Evolutionary conservation across 1,140 invertebrate species (phyloP), one percentile per base, ranked within the genome.

Genomic region (Gonioctena quinquepunctata): DNA sequence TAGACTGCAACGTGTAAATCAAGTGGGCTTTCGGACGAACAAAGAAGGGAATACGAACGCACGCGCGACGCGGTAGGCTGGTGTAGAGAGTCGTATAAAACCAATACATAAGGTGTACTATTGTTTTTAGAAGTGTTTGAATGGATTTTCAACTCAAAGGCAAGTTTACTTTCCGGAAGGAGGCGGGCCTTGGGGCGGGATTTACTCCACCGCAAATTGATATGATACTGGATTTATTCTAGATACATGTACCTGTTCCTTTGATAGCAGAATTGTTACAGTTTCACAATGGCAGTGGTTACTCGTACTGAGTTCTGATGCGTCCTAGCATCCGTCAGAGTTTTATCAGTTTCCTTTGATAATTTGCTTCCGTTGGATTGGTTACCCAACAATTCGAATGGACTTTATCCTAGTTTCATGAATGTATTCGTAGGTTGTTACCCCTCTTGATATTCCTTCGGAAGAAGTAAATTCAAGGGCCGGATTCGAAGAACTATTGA

Each of bases 91-190:
- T 63, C 68, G 65, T 68, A 70, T 74, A 70, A 71, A 69, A 63
- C 72, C 52, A 71, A 72, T 74, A 59, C 70, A 72, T 72, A 75
- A 76, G 75, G 75, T 74, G 57, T 63, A 72, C 63, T 66, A 71
- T 74, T 74, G 70, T 74, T 76, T 76, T 76, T 72, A 63, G 19
- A 16, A 50, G 72, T 69, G 73, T 70, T 68, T 57, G 70, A 33
- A 69, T 50, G 57, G 72, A 73, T 70, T 76, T 68, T 76, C 33
- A 61, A 62, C 70, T 69, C 70, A 70, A 66, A 61, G 52, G 26
- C 25, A 60, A 67, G 66, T 54, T 8, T 52, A 68, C 49, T 74
- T 76, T 70, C 64, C 54, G 54, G 65, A 66, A 69, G 66, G 67
- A 59, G 75, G 66, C 66, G 75, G 62, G n/a, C 48, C 52, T 27